A percentile compares a stretch with the other conserved stretches of the same genome.
These are phyloP conservation scores for Diachrysia chrysitis DNA, from an alignment of 2,888 invertebrate species.

Conservation along the genomic window DNA sequence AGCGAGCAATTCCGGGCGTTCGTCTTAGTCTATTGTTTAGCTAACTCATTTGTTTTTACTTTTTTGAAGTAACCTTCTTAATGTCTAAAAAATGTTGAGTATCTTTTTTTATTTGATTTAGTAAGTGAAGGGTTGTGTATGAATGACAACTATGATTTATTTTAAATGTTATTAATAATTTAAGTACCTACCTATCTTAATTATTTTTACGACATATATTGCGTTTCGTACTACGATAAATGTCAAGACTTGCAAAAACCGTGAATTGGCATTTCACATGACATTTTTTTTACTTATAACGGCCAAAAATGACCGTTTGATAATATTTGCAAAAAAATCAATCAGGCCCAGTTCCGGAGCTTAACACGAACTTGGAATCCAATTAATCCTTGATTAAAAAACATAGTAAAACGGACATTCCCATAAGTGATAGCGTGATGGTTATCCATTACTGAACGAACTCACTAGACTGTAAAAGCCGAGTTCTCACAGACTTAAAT, in stretches of 20 bases:
- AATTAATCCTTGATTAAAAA: constrained; percentile 34
- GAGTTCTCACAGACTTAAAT: constrained; percentile 74
- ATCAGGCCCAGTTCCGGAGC: constrained; percentile 27
- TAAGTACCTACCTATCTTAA: too few relatives aligned
- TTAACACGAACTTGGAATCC: constrained; percentile 30
- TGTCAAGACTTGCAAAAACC: too few relatives aligned
- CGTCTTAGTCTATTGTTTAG: constrained; percentile 53
- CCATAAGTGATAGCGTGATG: constrained; percentile 62
- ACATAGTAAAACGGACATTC: constrained; percentile 34
- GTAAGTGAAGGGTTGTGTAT: constrained; percentile 17
- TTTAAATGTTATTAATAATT: constrained; percentile 16
- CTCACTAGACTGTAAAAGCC: constrained; percentile 80
- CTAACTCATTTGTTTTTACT: constrained; percentile 52
- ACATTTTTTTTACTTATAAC: neutral
- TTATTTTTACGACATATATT: neutral
- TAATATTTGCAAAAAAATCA: constrained; percentile 26
- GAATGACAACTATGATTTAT: constrained; percentile 13
- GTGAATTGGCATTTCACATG: too few relatives aligned
- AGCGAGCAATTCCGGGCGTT: constrained; percentile 48
- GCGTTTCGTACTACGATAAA: neutral
- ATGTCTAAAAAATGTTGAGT: constrained; percentile 29
- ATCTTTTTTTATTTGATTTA: constrained; percentile 29
- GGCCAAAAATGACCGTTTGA: constrained; percentile 24
- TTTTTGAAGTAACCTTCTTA: constrained; percentile 50
- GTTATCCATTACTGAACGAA: constrained; percentile 60